Conservation (phyloP, 2,113 vertebrate genomes). For the Elachura formosa region DNA sequence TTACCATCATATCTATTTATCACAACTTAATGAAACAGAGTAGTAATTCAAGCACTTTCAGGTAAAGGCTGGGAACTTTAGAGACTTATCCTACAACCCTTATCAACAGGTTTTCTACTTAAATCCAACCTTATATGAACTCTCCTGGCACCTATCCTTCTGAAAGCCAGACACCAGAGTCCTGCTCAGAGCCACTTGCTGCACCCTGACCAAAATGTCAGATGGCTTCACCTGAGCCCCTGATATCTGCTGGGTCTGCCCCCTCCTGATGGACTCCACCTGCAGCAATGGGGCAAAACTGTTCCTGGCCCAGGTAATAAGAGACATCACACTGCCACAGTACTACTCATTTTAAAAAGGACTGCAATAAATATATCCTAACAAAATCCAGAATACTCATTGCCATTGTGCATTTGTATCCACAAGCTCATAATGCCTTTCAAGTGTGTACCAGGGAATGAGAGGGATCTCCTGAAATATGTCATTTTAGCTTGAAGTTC, state of each 20-base stretch:
- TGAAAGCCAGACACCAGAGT: neutral
- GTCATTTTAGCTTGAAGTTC: neutral
- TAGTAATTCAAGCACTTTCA: neutral
- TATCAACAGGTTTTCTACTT: neutral
- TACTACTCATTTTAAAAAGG: neutral
- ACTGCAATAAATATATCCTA: neutral
- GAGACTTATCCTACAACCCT: neutral
- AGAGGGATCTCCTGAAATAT: slow-evolving; percentile 9
- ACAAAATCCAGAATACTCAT: neutral
- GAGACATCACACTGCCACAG: neutral
- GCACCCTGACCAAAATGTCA: neutral
- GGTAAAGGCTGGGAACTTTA: neutral
- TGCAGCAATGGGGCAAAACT: neutral
- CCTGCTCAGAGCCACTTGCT: neutral
- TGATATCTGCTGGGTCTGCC: neutral
- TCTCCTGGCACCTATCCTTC: neutral
- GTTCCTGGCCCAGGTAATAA: neutral
- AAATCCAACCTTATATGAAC: neutral
- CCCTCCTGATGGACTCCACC: neutral
- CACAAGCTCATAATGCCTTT: neutral
- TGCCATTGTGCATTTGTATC: neutral
- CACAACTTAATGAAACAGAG: neutral
- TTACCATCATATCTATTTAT: neutral
- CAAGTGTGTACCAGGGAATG: neutral
- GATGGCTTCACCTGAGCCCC: neutral